A percentile compares a stretch with the other conserved stretches of the same genome.
phyloP scores from a whole-genome alignment of 2,888 invertebrate genomes.

The Apodemia duryi region DNA sequence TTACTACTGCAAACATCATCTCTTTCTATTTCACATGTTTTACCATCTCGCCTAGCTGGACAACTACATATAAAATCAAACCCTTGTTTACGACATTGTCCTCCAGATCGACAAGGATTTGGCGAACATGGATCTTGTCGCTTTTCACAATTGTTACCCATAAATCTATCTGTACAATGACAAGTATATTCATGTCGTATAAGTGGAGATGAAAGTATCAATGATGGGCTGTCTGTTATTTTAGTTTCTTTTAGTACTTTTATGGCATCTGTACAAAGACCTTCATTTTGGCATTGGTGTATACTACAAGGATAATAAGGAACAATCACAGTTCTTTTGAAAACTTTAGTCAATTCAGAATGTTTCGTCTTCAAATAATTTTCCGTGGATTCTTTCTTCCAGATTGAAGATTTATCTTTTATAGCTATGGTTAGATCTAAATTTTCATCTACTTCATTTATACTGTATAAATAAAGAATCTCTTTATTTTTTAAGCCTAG shows the following conservation, averaged over 20 bases:
- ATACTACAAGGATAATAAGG: slow-evolving; percentile 88
- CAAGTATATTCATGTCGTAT: slow-evolving; percentile 89
- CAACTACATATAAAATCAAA: slow-evolving; percentile 92
- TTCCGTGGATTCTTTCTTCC: slow-evolving; percentile 81
- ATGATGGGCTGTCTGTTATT: slow-evolving; percentile 88
- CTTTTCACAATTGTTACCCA: slow-evolving; percentile 89
- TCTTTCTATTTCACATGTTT: slow-evolving; percentile 89
- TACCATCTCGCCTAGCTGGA: slow-evolving; percentile 87
- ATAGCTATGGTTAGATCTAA: slow-evolving; percentile 87
- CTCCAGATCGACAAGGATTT: slow-evolving; percentile 92
- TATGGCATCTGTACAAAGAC: slow-evolving; percentile 85
- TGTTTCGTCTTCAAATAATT: slow-evolving; percentile 83
- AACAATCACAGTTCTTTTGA: slow-evolving; percentile 82
- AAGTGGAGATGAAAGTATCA: slow-evolving; percentile 91
- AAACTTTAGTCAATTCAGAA: slow-evolving; percentile 80
- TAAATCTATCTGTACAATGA: slow-evolving; percentile 90
- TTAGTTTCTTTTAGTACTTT: slow-evolving; percentile 84
- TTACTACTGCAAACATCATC: slow-evolving; percentile 91
- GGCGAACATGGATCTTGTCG: slow-evolving; percentile 94
- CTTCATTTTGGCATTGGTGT: slow-evolving; percentile 88
- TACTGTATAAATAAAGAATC: slow-evolving; percentile 84
- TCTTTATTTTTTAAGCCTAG: slow-evolving; percentile 82
- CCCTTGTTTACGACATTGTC: slow-evolving; percentile 90
- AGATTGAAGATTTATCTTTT: slow-evolving; percentile 78
- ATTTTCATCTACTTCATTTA: slow-evolving; percentile 82